phyloP scores from a whole-genome alignment of 2,113 vertebrate genomes.

The Capricornis sumatraensis region DNA sequence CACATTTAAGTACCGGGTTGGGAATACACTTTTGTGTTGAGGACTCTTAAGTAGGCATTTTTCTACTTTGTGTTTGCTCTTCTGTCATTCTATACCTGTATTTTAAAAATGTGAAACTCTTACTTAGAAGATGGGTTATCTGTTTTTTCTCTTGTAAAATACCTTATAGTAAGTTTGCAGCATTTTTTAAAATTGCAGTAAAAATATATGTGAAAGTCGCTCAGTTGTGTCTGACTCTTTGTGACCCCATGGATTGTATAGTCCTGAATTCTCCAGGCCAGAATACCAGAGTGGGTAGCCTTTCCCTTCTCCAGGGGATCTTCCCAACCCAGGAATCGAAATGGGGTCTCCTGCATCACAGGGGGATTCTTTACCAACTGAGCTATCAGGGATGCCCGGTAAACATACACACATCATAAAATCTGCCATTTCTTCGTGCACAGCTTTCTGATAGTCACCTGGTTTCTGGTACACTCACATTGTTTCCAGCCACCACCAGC shows the following conservation, averaged over 20 bases:
- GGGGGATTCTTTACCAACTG: background rate
- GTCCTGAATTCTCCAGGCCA: background rate
- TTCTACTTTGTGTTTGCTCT: background rate
- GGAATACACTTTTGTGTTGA: background rate
- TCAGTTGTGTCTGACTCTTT: background rate
- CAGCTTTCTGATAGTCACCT: background rate
- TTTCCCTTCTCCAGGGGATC: background rate
- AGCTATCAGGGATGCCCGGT: background rate
- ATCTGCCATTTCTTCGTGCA: background rate
- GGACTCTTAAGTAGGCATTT: background rate
- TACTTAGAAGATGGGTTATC: background rate
- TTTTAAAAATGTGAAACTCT: constrained; percentile 10
- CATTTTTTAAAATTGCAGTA: background rate
- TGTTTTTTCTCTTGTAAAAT: background rate
- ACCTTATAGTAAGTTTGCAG: background rate
- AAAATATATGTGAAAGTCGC: background rate
- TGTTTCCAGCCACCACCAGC: background rate
- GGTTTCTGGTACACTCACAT: background rate
- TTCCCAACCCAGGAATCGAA: background rate
- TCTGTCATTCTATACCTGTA: background rate
- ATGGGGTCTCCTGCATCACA: no score
- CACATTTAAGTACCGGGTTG: background rate
- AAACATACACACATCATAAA: background rate
- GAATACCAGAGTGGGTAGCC: background rate
- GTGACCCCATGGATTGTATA: background rate